Conservation (phyloP, 2,113 vertebrate species). For the Phalacrocorax pelagicus region DNA sequence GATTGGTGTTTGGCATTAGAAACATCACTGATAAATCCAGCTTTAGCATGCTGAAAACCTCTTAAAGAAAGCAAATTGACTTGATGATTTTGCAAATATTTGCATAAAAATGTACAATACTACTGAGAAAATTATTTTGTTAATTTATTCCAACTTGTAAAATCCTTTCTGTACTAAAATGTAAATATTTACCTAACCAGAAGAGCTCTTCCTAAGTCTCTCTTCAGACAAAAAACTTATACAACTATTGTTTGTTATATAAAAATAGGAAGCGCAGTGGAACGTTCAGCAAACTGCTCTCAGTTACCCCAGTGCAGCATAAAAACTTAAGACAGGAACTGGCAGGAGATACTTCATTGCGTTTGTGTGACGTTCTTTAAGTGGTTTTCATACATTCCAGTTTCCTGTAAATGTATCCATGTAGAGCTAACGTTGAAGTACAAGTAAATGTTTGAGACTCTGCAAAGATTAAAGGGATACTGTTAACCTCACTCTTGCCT, state of each 20-base stretch:
- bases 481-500: conserved; percentile 37
- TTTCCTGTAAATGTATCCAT: conserved; percentile 37
- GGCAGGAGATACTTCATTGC: conserved; percentile 10
- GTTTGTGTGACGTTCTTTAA: conserved; percentile 26
- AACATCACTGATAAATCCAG: background rate
- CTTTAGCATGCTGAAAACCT: background rate
- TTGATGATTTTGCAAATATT: conserved; percentile 51
- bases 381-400: conserved; percentile 17
- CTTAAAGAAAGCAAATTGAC: background rate
- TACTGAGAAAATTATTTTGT: conserved; percentile 13
- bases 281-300: background rate
- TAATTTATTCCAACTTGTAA: conserved; percentile 50
- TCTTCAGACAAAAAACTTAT: background rate
- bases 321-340: background rate
- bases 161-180: conserved; percentile 34
- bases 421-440: background rate
- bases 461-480: conserved; percentile 42
- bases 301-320: background rate
- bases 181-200: conserved; percentile 48
- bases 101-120: conserved; percentile 42
- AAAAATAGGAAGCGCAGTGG: background rate
- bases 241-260: background rate
- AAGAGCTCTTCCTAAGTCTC: conserved; percentile 29
- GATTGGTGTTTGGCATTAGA: background rate
- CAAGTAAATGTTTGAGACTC: conserved; percentile 29